A percentile compares a stretch with the other conserved stretches of the same genome.
phyloP scores from a whole-genome alignment of 2,113 vertebrate genomes.

The Hirundichthys speculiger region DNA sequence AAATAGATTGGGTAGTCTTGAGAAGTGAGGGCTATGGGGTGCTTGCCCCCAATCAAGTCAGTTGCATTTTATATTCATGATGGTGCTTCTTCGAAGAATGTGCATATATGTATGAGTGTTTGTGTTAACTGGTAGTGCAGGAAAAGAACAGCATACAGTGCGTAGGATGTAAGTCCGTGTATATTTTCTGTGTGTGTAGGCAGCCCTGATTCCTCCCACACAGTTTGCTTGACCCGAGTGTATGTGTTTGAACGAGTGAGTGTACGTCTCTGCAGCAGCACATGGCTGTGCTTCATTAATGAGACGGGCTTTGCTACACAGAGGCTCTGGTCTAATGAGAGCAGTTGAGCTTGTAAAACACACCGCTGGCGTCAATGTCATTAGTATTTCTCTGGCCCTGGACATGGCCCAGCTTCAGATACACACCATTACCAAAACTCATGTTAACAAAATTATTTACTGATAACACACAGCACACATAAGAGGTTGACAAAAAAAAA shows the following conservation, averaged over 20 bases:
- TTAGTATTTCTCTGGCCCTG: constrained; percentile 69
- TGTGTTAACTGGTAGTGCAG: constrained; percentile 28
- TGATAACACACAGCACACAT: constrained; percentile 10
- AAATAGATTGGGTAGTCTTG: constrained; percentile 35
- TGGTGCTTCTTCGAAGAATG: constrained; percentile 57
- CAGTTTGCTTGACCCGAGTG: constrained; percentile 71
- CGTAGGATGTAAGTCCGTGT: constrained; percentile 48
- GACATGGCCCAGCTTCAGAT: constrained; percentile 66
- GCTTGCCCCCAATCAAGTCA: constrained; percentile 39
- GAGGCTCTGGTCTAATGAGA: constrained; percentile 95
- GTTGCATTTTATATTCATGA: constrained; percentile 65
- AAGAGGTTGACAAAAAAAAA: not conserved
- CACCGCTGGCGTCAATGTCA: constrained; percentile 78
- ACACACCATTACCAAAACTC: constrained; percentile 43
- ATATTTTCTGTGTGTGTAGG: constrained; percentile 39
- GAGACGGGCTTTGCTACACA: constrained; percentile 87
- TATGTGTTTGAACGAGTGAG: constrained; percentile 70
- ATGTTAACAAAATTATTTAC: constrained; percentile 45
- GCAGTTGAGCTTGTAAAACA: constrained; percentile 93
- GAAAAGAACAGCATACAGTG: constrained; percentile 56
- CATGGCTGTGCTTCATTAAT: constrained; percentile 97
- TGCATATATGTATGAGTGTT: constrained; percentile 54
- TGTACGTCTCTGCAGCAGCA: constrained; percentile 86
- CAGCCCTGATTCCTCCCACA: constrained; percentile 70
- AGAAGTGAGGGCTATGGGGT: constrained; percentile 34